Percentiles rank a stretch among this genome's conserved stretches.
Conservation (phyloP, 2,113 vertebrate genomes). For the Hiodon alosoides region DNA sequence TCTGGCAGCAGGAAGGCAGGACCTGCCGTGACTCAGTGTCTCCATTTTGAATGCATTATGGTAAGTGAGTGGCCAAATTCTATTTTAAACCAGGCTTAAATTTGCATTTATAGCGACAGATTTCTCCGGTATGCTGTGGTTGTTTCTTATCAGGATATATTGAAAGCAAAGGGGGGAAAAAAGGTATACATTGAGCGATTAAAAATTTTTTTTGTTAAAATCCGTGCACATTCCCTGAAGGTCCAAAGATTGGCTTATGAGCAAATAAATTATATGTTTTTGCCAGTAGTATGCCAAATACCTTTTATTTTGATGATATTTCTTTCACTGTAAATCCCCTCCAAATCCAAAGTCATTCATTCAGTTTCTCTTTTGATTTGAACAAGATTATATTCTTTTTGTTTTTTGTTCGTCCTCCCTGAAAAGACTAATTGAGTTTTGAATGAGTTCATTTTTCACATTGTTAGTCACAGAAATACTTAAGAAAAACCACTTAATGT, state of each 20-base stretch:
- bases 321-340: too few relatives aligned
- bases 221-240: too few relatives aligned
- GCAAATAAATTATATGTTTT: too few relatives aligned
- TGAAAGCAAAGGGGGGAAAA: too few relatives aligned
- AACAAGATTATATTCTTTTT: not conserved
- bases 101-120: not conserved
- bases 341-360: not conserved
- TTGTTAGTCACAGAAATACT: not conserved
- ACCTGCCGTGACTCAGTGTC: not conserved
- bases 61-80: not conserved
- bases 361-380: not conserved
- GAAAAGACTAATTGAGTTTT: not conserved
- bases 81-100: not conserved
- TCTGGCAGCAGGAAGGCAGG: not conserved
- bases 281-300: too few relatives aligned
- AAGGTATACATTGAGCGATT: too few relatives aligned
- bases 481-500: too few relatives aligned
- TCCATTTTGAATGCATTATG: not conserved
- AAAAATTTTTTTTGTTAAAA: too few relatives aligned
- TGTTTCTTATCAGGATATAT: too few relatives aligned
- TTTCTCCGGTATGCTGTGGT: not conserved
- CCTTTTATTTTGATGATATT: too few relatives aligned
- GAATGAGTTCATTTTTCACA: not conserved
- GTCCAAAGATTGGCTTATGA: too few relatives aligned
- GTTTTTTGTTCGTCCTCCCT: not conserved